Percentiles rank a stretch among this genome's conserved stretches.
Evolutionary conservation across 2,113 vertebrate genomes (phyloP).

Genomic region (Probosciger aterrimus): DNA sequence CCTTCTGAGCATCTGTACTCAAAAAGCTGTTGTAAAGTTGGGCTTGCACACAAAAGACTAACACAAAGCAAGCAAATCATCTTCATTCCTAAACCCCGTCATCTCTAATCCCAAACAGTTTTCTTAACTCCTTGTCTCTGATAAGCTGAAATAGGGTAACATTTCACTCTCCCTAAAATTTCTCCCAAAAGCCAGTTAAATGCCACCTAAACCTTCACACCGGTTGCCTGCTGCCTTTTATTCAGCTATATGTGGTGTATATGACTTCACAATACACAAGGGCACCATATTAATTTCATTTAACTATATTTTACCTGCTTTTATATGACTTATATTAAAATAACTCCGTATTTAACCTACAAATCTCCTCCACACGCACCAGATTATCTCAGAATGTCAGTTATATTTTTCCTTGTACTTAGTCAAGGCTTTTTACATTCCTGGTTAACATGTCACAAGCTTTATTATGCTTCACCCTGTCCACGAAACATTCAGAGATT

Average conservation of each 20-base stretch:
- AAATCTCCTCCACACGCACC: neutral
- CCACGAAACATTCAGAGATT: neutral
- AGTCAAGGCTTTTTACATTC: neutral
- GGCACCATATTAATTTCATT: neutral
- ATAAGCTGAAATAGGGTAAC: neutral
- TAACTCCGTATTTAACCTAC: neutral
- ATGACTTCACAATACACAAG: neutral
- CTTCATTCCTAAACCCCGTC: neutral
- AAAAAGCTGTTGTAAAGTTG: neutral
- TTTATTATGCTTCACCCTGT: neutral
- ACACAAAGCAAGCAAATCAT: neutral
- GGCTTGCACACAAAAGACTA: neutral
- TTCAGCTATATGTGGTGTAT: neutral
- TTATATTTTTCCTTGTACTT: neutral
- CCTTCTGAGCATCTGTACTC: neutral
- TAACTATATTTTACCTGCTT: neutral
- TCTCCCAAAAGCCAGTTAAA: neutral
- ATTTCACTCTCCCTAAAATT: neutral
- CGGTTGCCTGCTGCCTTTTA: neutral
- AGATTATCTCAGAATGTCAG: neutral
- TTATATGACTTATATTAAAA: neutral
- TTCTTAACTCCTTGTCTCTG: neutral
- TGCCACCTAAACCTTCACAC: neutral
- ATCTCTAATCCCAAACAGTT: neutral
- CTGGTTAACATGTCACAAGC: neutral